These are phyloP conservation scores for Mergus octosetaceus DNA, from an alignment of 2,797 vertebrate genomes.

Conservation along the genomic window DNA sequence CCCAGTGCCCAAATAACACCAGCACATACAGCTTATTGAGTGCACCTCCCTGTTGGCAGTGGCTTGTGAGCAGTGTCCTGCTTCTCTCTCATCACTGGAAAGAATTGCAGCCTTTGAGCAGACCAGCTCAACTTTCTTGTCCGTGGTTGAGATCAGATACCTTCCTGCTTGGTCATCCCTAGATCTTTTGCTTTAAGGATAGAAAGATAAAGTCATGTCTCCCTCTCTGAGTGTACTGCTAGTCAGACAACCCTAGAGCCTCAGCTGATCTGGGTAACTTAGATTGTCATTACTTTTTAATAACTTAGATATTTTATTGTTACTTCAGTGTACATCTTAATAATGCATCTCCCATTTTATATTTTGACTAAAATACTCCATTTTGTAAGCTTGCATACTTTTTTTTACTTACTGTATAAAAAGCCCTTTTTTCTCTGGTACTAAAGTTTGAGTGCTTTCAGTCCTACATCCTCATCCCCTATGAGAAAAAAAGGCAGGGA, in stretches of 20 bases:
- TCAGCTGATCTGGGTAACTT: background rate
- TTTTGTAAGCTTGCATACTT: background rate
- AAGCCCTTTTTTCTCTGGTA: background rate
- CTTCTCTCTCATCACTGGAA: background rate
- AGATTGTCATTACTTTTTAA: background rate
- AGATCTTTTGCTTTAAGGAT: background rate
- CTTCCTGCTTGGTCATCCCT: background rate
- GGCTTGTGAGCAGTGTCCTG: background rate
- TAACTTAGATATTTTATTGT: background rate
- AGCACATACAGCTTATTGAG: background rate
- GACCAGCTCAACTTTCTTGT: background rate
- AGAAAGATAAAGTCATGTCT: background rate
- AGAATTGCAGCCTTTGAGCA: background rate
- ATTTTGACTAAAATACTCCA: background rate
- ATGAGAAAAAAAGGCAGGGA: background rate
- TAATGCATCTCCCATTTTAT: background rate
- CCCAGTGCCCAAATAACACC: background rate
- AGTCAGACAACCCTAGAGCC: background rate
- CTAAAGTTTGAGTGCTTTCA: background rate
- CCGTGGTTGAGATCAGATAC: background rate
- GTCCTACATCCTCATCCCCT: background rate
- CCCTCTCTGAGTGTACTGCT: background rate
- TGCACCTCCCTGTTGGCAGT: background rate
- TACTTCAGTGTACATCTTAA: background rate
- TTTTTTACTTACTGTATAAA: background rate